These are phyloP conservation scores for Agrilus biguttatus DNA, from an alignment of 2,888 invertebrate species.

Conservation along the genomic window DNA sequence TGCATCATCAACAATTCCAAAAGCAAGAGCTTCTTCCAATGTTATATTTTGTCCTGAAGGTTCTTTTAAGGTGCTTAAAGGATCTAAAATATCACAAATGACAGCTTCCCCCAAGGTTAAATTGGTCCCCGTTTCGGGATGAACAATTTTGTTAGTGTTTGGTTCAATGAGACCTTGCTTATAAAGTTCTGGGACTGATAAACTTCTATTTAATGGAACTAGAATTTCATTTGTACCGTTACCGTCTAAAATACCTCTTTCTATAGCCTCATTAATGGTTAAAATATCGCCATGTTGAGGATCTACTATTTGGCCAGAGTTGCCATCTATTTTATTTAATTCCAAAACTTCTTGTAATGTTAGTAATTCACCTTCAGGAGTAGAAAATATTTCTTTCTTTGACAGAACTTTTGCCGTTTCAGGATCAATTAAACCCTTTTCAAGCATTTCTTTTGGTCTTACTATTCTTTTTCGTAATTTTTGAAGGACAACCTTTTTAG, in stretches of 20 bases:
- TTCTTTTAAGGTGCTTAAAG: constrained; percentile 52
- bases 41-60: constrained; percentile 51
- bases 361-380: constrained; percentile 43
- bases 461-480: constrained; percentile 66
- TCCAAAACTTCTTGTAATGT: constrained; percentile 66
- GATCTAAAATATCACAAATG: constrained; percentile 76
- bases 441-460: constrained; percentile 60
- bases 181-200: constrained; percentile 71
- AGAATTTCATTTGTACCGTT: constrained; percentile 61
- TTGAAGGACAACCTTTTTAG: constrained; percentile 56
- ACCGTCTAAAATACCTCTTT: constrained; percentile 66
- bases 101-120: constrained; percentile 73
- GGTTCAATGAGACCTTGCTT: constrained; percentile 75
- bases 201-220: constrained; percentile 64
- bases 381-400: constrained; percentile 40
- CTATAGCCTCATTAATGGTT: constrained; percentile 71
- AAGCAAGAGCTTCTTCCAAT: constrained; percentile 60
- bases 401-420: constrained; percentile 59
- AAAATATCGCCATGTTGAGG: constrained; percentile 67
- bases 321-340: constrained; percentile 53
- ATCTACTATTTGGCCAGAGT: constrained; percentile 67
- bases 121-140: constrained; percentile 72
- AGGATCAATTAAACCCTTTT: constrained; percentile 64
- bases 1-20: constrained; percentile 55
- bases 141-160: constrained; percentile 58